Base-by-base conservation (phyloP, 1,140 invertebrate species). In the Drosophila sucinea region DNA sequence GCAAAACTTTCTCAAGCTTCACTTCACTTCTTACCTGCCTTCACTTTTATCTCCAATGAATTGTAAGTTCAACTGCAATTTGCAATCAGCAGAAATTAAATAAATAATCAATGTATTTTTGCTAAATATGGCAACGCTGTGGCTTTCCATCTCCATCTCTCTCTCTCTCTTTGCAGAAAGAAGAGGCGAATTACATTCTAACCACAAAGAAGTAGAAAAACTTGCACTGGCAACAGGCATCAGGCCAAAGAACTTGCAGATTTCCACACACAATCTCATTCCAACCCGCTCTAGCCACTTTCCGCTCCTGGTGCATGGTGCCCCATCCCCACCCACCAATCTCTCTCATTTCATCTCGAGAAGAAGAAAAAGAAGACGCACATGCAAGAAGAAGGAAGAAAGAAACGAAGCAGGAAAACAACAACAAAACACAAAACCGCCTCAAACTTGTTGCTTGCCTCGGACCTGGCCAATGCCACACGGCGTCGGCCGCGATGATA, bases 191-290 rank as follows among this genome's bases (percentile, higher is more conserved):
- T 72, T 66, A 66, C 73, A 84, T 85, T 85, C 81, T 79, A 58
- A 67, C 67, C 73, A 67, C 73, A 60, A 67, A 56, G 35, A 8
- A 47, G 44, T 23, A 71, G 17, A 63, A 73, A 85, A 87, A 87
- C 83, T 79, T 83, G 83, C 70, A 82, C 67, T 17, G 17, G 17
- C 17, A 17, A 17, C 8, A 35, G 33, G 33, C 33, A 67, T 70
- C 84, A 64, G 79, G 76, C 77, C 78, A 78, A 87, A 81, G 81
- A 86, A 86, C 73, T 70, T 74, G 71, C 61, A 55, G 64, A 72
- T 75, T 71, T 58, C 41, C 63, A 62, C 17, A 17, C 17, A 17
- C 17, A 17, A 17, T 17, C 17, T 17, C 17, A 70, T 70, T 76
- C 83, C 70, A 65, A 55, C 65, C 17, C 32, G 17, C 58, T 35